Conservation (phyloP, 2,888 invertebrate species). For the Limenitis camilla region DNA sequence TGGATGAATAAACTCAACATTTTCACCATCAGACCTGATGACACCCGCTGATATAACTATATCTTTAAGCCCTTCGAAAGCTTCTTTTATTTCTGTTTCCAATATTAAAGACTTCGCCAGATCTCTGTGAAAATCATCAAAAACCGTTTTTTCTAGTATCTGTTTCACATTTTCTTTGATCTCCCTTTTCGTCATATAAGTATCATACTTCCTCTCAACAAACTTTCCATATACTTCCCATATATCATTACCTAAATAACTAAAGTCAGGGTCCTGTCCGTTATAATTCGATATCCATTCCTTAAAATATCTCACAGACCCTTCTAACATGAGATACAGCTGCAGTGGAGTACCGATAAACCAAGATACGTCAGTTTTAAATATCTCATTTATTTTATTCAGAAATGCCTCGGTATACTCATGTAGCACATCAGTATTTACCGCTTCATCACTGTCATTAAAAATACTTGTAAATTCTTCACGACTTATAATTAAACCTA, state of each 20-base stretch:
- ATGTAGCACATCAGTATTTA: not conserved
- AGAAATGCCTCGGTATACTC: not conserved
- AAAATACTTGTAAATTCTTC: not conserved
- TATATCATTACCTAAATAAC: constrained; percentile 1
- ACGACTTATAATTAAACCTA: not conserved
- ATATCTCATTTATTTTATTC: not conserved
- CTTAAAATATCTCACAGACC: too few relatives aligned
- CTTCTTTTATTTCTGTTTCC: not conserved
- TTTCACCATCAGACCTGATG: not conserved
- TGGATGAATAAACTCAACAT: not conserved
- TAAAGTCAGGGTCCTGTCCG: too few relatives aligned
- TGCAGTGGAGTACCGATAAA: constrained; percentile 1
- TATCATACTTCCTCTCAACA: not conserved
- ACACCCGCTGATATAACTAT: not conserved
- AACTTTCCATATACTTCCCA: constrained; percentile 1
- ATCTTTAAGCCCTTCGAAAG: not conserved
- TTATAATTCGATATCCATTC: too few relatives aligned
- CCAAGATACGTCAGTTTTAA: not conserved
- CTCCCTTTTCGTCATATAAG: constrained; percentile 1
- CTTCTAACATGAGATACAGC: not conserved
- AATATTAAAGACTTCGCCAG: not conserved
- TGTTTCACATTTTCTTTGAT: not conserved
- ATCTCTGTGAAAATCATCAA: not conserved
- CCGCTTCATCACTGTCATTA: not conserved
- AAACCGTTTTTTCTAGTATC: not conserved